Conservation (phyloP, 2,797 vertebrate species). For the Adelosebastes latens region DNA sequence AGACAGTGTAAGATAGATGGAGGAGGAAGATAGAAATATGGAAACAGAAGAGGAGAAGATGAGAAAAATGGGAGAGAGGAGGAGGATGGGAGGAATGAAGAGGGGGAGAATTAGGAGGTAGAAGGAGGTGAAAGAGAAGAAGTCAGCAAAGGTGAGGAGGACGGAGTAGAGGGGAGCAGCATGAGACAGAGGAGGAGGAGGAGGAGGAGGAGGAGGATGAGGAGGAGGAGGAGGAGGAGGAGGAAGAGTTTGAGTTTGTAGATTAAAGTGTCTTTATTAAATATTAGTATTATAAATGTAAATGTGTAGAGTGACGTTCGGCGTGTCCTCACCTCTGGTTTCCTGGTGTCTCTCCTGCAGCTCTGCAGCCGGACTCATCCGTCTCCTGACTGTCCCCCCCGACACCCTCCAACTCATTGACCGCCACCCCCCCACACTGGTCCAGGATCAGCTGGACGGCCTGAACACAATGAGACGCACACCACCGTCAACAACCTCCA, state of each 20-base stretch:
- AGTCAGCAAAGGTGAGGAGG: no score
- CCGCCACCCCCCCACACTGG: constrained; percentile 80
- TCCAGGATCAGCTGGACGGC: constrained; percentile 89
- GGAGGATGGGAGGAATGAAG: neutral
- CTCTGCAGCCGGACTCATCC: constrained; percentile 85
- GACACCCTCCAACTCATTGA: constrained; percentile 70
- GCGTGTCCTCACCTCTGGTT: constrained; percentile 80
- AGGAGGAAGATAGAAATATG: no score
- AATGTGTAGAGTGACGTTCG: neutral
- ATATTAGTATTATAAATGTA: neutral
- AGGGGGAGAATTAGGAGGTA: neutral
- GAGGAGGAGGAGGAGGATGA: neutral
- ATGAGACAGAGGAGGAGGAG: neutral
- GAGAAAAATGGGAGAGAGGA: neutral
- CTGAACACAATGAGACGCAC: constrained; percentile 63
- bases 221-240: neutral
- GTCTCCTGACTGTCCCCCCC: constrained; percentile 64
- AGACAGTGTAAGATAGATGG: no score
- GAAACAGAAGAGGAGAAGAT: no score
- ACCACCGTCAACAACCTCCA: neutral
- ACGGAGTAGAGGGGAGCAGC: no score
- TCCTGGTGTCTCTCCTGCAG: constrained; percentile 84
- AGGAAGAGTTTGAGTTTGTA: no score
- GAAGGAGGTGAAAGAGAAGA: neutral
- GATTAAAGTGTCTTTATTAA: neutral